A percentile compares a stretch with the other conserved stretches of the same genome.
Evolutionary conservation across 2,797 vertebrate species (phyloP).

Genomic region (Pseudotriccus pelzelni): DNA sequence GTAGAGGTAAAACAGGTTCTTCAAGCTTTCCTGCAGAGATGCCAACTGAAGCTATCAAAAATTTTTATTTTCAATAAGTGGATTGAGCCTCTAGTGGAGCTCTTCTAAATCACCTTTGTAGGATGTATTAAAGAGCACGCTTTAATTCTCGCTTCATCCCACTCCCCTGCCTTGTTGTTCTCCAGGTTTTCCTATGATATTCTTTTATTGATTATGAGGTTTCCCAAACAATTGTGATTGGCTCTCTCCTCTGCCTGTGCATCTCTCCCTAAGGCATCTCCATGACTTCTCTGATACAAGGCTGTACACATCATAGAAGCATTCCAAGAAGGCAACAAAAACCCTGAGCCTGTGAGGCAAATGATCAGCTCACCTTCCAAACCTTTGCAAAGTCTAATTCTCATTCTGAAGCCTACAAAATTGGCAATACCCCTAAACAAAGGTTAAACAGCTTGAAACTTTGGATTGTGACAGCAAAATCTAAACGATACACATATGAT

Average conservation of each 20-base stretch:
- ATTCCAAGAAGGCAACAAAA: background rate
- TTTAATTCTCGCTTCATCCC: background rate
- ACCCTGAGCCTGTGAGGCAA: background rate
- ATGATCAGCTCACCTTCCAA: background rate
- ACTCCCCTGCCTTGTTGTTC: background rate
- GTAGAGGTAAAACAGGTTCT: background rate
- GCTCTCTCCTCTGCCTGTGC: background rate
- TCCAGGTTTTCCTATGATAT: background rate
- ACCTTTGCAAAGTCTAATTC: background rate
- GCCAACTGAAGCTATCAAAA: background rate
- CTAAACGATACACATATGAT: background rate
- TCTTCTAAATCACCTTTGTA: background rate
- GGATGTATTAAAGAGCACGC: background rate
- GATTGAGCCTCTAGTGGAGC: background rate
- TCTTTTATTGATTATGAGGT: background rate
- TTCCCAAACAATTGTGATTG: background rate
- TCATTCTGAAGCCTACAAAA: background rate
- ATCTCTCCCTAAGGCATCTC: background rate
- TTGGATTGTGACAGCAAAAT: background rate
- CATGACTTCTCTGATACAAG: background rate
- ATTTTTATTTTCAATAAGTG: background rate
- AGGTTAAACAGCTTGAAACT: background rate
- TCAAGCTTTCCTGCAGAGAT: background rate
- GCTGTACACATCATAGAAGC: background rate
- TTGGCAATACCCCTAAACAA: background rate